Conservation (phyloP, 1,140 invertebrate genomes). For the Chlorops oryzae region DNA sequence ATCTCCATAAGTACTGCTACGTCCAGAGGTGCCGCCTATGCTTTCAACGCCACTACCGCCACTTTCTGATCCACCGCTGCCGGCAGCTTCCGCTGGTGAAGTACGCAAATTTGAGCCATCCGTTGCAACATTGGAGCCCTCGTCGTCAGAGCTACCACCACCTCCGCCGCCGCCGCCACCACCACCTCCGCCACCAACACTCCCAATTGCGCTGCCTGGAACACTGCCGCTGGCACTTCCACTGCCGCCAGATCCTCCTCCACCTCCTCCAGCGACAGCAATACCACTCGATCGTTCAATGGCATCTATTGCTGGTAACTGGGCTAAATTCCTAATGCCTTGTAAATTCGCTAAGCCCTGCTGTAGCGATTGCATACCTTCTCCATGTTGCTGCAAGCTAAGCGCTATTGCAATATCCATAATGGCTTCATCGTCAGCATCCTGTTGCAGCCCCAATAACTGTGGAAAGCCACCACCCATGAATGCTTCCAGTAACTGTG, state of each 20-base stretch:
- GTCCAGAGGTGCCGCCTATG: slow-evolving; percentile 83
- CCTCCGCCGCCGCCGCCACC: slow-evolving; percentile 13
- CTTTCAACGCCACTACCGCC: slow-evolving; percentile 85
- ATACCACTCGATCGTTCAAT: slow-evolving; percentile 24
- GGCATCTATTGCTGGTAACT: slow-evolving; percentile 26
- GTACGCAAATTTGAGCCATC: slow-evolving; percentile 86
- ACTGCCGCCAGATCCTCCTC: slow-evolving; percentile 13
- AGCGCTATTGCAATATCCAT: slow-evolving; percentile 92
- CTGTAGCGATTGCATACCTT: slow-evolving; percentile 41
- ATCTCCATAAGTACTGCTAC: slow-evolving; percentile 83
- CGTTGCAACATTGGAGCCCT: slow-evolving; percentile 85
- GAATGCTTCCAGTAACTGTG: slow-evolving; percentile 58
- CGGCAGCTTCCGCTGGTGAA: slow-evolving; percentile 73
- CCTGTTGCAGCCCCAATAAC: slow-evolving; percentile 79
- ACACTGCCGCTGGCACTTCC: slow-evolving; percentile 44
- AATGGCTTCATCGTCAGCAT: slow-evolving; percentile 93
- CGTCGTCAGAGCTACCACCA: slow-evolving; percentile 75
- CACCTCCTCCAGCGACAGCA: too few species aligned
- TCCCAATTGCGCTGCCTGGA: slow-evolving; percentile 72
- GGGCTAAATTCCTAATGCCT: slow-evolving; percentile 34
- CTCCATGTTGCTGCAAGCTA: slow-evolving; percentile 73
- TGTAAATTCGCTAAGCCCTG: slow-evolving; percentile 42
- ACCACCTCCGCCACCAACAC: too few species aligned
- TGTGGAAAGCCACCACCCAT: slow-evolving; percentile 63
- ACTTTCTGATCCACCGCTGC: slow-evolving; percentile 71